Evolutionary conservation across 2,888 invertebrate species (phyloP), one percentile per base, ranked within the genome.

Genomic region (Cantharis rufa): DNA sequence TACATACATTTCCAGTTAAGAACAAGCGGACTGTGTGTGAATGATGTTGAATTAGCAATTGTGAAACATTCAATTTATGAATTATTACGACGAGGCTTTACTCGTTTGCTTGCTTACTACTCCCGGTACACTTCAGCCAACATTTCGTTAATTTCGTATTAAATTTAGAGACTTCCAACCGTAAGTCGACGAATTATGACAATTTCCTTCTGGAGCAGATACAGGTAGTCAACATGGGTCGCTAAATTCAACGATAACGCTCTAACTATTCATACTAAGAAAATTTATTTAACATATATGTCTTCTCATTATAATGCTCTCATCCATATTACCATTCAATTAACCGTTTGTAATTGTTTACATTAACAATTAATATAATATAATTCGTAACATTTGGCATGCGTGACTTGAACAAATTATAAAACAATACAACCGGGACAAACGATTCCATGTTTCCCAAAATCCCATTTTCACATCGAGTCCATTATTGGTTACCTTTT

Each of bases 41-140:
- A 86, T 85, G 86, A 86, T 85, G 87, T 86, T 85, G 86, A 87
- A 87, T 87, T 87, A 87, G 87, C 87, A 87, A 87, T 88, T 87
- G 87, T 86, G 86, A 87, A 88, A 87, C 87, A 86, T 87, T 88
- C 88, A 87, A 88, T 88, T 88, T 88, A 88, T 88, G 87, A 88
- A 88, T 88, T 87, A 88, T 88, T 88, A 86, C 78, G 70, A 78
- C 78, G 78, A 70, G 76, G 78, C 76, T 78, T 78, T 78, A 78
- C 75, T 78, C 75, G 78, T 78, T 78, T 78, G 78, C 78, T 78
- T 78, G 76, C 78, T 78, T 78, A 78, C 70, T 66, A 71, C 74
- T 78, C 75, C 76, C 73, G 70, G 70, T 71, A 74, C 76, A 73
- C 74, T 74, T 75, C 75, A 71, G 72, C 70, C 73, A 70, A 64